Evolutionary conservation across 2,797 vertebrate species (phyloP).

Genomic region (Sylvia borin): DNA sequence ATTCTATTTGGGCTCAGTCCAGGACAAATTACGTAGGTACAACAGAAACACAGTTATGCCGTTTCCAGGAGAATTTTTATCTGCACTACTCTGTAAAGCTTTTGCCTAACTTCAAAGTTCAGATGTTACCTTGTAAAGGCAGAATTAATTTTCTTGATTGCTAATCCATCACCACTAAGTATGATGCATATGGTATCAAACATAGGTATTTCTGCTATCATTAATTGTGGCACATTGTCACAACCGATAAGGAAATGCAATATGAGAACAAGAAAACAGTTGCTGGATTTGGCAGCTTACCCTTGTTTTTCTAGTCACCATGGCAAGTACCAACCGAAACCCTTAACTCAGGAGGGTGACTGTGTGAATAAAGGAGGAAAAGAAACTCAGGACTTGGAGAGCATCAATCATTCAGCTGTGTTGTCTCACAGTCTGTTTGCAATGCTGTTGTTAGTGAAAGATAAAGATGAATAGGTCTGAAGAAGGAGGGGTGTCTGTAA

Average conservation of each 20-base stretch:
- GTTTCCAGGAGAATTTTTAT: conserved; percentile 67
- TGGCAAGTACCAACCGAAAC: conserved; percentile 54
- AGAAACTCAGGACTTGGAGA: conserved; percentile 20
- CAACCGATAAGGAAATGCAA: conserved; percentile 75
- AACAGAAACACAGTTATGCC: conserved; percentile 14
- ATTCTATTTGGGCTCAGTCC: not conserved
- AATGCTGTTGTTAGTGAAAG: conserved; percentile 61
- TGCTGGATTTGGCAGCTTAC: conserved; percentile 67
- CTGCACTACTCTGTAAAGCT: conserved; percentile 4
- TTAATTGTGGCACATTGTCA: conserved; percentile 81
- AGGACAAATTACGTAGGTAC: conserved; percentile 12
- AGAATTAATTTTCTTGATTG: conserved; percentile 81
- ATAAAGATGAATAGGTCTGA: conserved; percentile 71
- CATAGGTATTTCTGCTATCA: conserved; percentile 77
- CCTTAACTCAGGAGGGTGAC: conserved; percentile 27
- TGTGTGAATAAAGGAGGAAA: conserved; percentile 9
- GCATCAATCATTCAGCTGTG: conserved; percentile 66
- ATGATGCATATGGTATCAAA: conserved; percentile 79
- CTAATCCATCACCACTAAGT: conserved; percentile 80
- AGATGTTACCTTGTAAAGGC: conserved; percentile 75
- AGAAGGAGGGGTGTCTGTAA: not conserved
- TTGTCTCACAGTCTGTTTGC: conserved; percentile 64
- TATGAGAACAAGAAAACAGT: conserved; percentile 69
- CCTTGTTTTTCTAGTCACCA: conserved; percentile 55
- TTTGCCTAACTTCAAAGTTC: conserved; percentile 75